Evolutionary conservation across 2,113 vertebrate genomes (phyloP).

Genomic region (Carassius gibelio): DNA sequence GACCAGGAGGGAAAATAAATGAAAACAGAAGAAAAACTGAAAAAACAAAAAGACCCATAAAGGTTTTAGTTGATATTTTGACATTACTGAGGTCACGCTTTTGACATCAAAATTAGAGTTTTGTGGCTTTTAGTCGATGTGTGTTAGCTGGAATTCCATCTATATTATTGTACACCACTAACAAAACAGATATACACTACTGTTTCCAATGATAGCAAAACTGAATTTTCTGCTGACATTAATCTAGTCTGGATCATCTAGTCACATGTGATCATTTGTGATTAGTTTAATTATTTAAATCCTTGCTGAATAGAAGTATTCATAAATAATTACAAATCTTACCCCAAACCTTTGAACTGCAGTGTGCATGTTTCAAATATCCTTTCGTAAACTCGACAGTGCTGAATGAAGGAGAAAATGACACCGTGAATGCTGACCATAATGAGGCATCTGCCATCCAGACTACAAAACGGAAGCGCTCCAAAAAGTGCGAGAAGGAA

Average conservation of each 20-base stretch:
- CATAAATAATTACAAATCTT: background rate
- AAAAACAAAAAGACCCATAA: constrained; percentile 11
- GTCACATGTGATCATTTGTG: background rate
- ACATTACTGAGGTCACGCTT: background rate
- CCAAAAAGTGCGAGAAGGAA: constrained; percentile 6
- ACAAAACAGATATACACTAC: too few species aligned
- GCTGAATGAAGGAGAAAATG: constrained; percentile 12
- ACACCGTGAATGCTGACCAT: background rate
- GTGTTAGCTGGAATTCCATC: background rate
- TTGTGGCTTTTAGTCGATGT: background rate
- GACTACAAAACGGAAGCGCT: constrained; percentile 29
- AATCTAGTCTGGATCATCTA: too few species aligned
- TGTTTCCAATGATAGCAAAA: background rate
- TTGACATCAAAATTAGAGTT: background rate
- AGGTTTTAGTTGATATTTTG: constrained; percentile 21
- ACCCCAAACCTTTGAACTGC: background rate
- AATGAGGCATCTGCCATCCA: background rate
- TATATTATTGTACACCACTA: background rate
- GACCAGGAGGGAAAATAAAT: background rate
- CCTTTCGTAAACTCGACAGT: constrained; percentile 26
- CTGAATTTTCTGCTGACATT: background rate
- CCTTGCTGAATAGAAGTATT: background rate
- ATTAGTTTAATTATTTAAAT: background rate
- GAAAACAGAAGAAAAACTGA: constrained; percentile 11
- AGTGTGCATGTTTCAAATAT: background rate